A percentile compares a stretch with the other conserved stretches of the same genome.
Evolutionary conservation across 2,797 vertebrate genomes (phyloP).

Genomic region (Cygnus olor): DNA sequence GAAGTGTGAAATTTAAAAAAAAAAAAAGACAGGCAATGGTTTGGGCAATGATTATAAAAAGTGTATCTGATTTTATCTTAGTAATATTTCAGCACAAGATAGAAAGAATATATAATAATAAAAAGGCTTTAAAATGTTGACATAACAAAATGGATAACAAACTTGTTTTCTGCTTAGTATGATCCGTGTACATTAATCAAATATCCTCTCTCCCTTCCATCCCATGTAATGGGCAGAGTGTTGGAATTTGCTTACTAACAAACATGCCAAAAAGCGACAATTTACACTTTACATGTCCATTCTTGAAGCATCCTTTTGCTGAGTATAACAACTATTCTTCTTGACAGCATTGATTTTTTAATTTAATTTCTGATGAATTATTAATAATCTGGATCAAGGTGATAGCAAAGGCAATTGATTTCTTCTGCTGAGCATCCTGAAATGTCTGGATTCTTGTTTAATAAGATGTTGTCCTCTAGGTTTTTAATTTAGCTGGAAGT

Average conservation of each 20-base stretch:
- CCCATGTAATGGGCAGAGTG: neutral
- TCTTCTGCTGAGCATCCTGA: constrained; percentile 43
- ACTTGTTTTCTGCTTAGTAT: neutral
- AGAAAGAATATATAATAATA: neutral
- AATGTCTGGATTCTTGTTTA: constrained; percentile 16
- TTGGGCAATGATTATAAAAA: neutral
- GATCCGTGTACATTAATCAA: neutral
- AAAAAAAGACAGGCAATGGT: neutral
- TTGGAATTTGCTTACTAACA: constrained; percentile 24
- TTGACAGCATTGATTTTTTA: constrained; percentile 64
- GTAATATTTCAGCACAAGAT: neutral
- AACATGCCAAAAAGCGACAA: neutral
- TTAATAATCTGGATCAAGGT: constrained; percentile 74
- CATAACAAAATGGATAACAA: neutral
- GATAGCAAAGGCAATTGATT: constrained; percentile 74
- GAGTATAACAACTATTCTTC: neutral
- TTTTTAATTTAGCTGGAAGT: constrained; percentile 34
- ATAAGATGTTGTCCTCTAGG: constrained; percentile 21
- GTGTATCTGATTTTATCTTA: neutral
- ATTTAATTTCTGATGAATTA: constrained; percentile 71
- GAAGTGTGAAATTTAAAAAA: neutral
- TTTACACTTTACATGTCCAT: neutral
- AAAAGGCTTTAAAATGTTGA: neutral
- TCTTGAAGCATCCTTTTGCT: neutral
- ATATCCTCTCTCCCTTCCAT: neutral